phyloP scores from a whole-genome alignment of 2,888 invertebrate species.

The Toxonevra muliebris region DNA sequence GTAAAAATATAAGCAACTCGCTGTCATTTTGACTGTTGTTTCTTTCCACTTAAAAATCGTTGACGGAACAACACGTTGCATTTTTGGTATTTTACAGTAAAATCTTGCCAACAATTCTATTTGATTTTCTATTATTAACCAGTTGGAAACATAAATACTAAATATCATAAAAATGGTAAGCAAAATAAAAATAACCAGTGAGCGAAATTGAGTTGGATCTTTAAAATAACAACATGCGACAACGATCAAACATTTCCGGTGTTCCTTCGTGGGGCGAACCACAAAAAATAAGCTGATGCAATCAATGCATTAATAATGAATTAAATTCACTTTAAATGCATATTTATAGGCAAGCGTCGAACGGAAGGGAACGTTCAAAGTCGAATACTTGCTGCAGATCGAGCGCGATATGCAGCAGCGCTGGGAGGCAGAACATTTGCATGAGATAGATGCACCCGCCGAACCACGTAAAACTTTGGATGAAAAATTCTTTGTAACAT shows the following conservation, averaged over 20 bases:
- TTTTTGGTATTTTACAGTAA: conserved; percentile 22
- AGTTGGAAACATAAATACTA: not conserved
- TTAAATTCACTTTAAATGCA: not conserved
- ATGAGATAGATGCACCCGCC: conserved; percentile 83
- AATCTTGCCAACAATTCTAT: not conserved
- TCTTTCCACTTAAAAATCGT: not conserved
- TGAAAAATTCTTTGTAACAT: conserved; percentile 92
- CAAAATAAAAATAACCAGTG: not conserved
- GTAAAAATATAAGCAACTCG: not conserved
- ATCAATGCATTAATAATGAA: not conserved
- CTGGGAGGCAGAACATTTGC: conserved; percentile 84
- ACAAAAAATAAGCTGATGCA: not conserved
- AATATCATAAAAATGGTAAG: conserved; percentile 21
- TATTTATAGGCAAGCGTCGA: conserved; percentile 65
- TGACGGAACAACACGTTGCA: conserved; percentile 50
- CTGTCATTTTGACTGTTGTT: conserved; percentile 13
- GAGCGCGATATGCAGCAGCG: conserved; percentile 84
- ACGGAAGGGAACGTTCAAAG: conserved; percentile 95
- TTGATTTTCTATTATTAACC: not conserved
- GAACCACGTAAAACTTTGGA: conserved; percentile 68
- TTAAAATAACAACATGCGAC: no score
- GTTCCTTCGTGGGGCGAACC: not conserved
- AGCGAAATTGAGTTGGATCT: no score
- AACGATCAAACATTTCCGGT: no score
- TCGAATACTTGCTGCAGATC: conserved; percentile 89